These are phyloP conservation scores for Tribolium freemani DNA, from an alignment of 2,888 invertebrate genomes.

Conservation along the genomic window DNA sequence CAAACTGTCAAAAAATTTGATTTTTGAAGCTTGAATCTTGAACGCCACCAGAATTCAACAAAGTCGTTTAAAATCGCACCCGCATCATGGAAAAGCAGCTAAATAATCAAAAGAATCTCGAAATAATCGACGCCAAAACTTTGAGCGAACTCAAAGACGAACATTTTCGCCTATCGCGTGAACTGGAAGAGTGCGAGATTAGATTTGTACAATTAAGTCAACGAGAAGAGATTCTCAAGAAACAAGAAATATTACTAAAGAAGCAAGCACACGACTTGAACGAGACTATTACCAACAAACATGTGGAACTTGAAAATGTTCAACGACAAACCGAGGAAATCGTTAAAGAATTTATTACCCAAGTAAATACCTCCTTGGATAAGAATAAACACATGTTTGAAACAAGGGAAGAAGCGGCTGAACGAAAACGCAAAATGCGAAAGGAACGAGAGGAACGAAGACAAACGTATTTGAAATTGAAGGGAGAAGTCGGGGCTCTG, in stretches of 20 bases:
- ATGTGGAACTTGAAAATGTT: slow-evolving; percentile 21
- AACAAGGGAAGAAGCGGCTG: not conserved
- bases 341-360: slow-evolving; percentile 16
- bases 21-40: not conserved
- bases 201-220: slow-evolving; percentile 15
- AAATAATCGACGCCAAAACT: not conserved
- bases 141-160: slow-evolving; percentile 9
- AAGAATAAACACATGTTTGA: slow-evolving; percentile 11
- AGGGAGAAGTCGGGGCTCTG: slow-evolving; percentile 10
- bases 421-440: not conserved
- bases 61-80: slow-evolving; percentile 4
- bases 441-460: not conserved
- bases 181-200: slow-evolving; percentile 8
- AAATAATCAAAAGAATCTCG: not conserved
- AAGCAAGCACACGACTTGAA: slow-evolving; percentile 9
- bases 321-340: slow-evolving; percentile 14
- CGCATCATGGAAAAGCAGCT: slow-evolving; percentile 5
- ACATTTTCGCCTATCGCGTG: not conserved
- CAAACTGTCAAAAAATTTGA: slow-evolving; percentile 7
- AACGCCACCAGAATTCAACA: slow-evolving; percentile 1
- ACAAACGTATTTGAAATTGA: slow-evolving; percentile 10
- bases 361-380: slow-evolving; percentile 7
- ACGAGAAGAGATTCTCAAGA: slow-evolving; percentile 2
- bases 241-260: slow-evolving; percentile 24
- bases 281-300: slow-evolving; percentile 19